Percentiles rank a stretch among this genome's conserved stretches.
Evolutionary conservation across 1,140 invertebrate species (phyloP).

Genomic region (Drosophila pandora): DNA sequence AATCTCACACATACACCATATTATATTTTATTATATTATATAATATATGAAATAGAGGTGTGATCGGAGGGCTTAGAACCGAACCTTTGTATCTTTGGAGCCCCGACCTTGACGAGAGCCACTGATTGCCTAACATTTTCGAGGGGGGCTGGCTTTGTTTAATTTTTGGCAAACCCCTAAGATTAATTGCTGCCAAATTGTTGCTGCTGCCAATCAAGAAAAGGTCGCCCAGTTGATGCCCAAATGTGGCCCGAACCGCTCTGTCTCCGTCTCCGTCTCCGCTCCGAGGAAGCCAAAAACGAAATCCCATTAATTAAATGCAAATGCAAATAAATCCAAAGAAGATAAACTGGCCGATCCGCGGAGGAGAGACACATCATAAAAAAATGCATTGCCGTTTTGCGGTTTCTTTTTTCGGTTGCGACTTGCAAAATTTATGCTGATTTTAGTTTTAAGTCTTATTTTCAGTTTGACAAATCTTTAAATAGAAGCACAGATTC

Average conservation of each 20-base stretch:
- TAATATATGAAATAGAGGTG: not conserved
- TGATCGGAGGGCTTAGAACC: conserved; percentile 48
- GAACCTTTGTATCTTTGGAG: conserved; percentile 13
- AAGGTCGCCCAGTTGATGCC: conserved; percentile 76
- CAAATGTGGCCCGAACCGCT: conserved; percentile 48
- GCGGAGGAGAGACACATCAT: conserved; percentile 34
- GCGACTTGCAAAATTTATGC: conserved; percentile 71
- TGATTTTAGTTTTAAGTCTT: conserved; percentile 33
- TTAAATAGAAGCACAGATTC: not conserved
- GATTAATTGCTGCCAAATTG: conserved; percentile 73
- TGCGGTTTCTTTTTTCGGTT: conserved; percentile 41
- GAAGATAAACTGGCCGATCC: conserved; percentile 33
- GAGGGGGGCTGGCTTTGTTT: conserved; percentile 14
- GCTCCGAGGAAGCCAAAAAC: not conserved
- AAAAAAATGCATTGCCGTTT: conserved; percentile 70
- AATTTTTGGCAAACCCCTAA: conserved; percentile 24
- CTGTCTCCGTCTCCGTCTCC: not conserved
- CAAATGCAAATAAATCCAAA: conserved; percentile 75
- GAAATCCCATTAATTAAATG: conserved; percentile 74
- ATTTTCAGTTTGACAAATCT: not conserved
- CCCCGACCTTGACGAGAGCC: conserved; percentile 21
- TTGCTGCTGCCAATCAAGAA: conserved; percentile 78
- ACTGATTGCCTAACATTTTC: conserved; percentile 56
- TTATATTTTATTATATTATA: not conserved
- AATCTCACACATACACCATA: not conserved